A percentile compares a stretch with the other conserved stretches of the same genome.
These are phyloP conservation scores for Lateolabrax maculatus DNA, from an alignment of 2,797 vertebrate species.

Conservation along the genomic window DNA sequence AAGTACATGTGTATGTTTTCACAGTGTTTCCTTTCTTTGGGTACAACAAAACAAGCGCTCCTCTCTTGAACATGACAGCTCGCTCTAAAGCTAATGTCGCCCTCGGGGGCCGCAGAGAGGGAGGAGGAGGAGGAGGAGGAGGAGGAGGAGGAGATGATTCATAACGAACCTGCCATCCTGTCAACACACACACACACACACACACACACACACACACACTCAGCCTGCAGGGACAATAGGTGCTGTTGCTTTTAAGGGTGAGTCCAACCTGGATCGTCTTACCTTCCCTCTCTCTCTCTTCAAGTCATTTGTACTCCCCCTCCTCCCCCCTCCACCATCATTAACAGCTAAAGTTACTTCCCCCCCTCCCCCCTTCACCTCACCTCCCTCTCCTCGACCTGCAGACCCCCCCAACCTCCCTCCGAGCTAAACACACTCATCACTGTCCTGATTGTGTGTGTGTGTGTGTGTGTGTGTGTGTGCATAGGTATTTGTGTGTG, in stretches of 20 bases:
- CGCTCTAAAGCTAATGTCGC: slow-evolving; percentile 69
- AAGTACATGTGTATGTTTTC: slow-evolving; percentile 83
- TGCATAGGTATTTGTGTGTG: slow-evolving; percentile 1
- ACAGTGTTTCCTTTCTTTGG: slow-evolving; percentile 76
- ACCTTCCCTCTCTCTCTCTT: slow-evolving; percentile 75
- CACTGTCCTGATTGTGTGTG: slow-evolving; percentile 39
- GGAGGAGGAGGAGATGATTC: slow-evolving; percentile 67
- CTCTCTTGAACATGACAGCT: slow-evolving; percentile 80
- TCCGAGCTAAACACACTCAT: slow-evolving; percentile 58
- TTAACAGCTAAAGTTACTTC: slow-evolving; percentile 81
- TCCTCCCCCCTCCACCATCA: slow-evolving; percentile 53
- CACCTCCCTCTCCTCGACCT: slow-evolving; percentile 33
- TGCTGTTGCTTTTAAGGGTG: slow-evolving; percentile 86
- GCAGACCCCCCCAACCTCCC: slow-evolving; percentile 28
- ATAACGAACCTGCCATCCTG: slow-evolving; percentile 73
- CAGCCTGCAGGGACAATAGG: slow-evolving; percentile 78
- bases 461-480: slow-evolving; percentile 16
- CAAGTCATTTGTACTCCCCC: slow-evolving; percentile 69
- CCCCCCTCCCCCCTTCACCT: slow-evolving; percentile 20
- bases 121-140: slow-evolving; percentile 11
- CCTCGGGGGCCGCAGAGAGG: slow-evolving; percentile 43
- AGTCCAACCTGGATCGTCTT: slow-evolving; percentile 82
- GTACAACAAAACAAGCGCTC: slow-evolving; percentile 81
- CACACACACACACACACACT: slow-evolving; percentile 48
- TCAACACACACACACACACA: slow-evolving; percentile 57